Evolutionary conservation across 2,888 invertebrate species (phyloP), one percentile per base, ranked within the genome.

Genomic region (Conops quadrifasciatus): DNA sequence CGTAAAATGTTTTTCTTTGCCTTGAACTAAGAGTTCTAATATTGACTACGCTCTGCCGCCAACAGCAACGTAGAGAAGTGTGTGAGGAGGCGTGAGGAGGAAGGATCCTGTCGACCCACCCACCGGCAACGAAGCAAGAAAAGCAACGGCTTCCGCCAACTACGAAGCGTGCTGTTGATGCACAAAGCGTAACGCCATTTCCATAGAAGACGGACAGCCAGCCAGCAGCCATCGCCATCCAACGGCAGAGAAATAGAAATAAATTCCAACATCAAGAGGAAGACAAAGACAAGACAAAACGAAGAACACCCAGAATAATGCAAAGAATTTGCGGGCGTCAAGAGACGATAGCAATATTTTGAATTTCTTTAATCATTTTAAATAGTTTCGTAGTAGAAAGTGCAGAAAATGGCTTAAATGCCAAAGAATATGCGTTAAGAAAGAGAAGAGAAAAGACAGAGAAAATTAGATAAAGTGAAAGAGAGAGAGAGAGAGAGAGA

Each of bases 291-390:
- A 49, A 56, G 43, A 30, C 5, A 16, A 47, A 51, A 2, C 2
- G 28, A 66, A 53, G 24, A 63, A 60, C 30, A 36, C 36, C 11
- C 11, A 16, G 60, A 49, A 62, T n/a, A 19, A n/a, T 43, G 53
- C 51, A 53, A 47, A 47, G 45, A 15, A 36, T 43, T 19, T 56
- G 36, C 47, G 30, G 66, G 70, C 70, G 69, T 53, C 59, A 64
- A 73, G 72, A 73, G 74, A 74, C 36, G 73, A 71, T 69, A 68
- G 73, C 71, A 75, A 75, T 72, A 72, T 75, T 75, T 75, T 75
- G 76, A 76, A 78, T 77, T 77, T 75, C 75, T 76, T 76, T 76
- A 77, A 77, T 77, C 72, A 76, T 75, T 76, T 74, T 74, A 77
- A 78, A 76, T 77, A 76, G 74, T 75, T 70, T 70, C 64, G 59